Base-by-base conservation (phyloP, 2,888 invertebrate genomes). In the Busseola fusca region DNA sequence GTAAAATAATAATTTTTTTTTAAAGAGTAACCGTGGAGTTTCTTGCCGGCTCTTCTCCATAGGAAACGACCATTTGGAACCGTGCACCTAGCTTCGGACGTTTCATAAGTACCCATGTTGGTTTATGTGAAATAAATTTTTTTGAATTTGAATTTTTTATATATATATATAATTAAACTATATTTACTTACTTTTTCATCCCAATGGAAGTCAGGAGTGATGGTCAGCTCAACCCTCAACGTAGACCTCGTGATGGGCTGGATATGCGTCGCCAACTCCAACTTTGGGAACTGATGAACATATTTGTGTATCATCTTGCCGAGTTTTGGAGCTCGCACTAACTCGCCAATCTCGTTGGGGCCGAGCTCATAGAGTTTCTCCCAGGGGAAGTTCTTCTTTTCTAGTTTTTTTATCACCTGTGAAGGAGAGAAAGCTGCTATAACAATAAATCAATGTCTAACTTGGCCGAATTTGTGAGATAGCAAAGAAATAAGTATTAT, bases 201-300 rank as follows among this genome's bases (percentile, higher is more conserved):
- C 99, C 99, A 99, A 88, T 99, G 98, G 93, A 99, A 99, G 94
- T 99, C 99, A 0, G 99, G 99, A 0, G 99, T 99, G 74, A 99
- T 98, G 0, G 99, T 99, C 25, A 99, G 94, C 93, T 99, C 99
- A 0, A 99, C 99, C 69, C 99, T 96, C 30, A 99, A 94, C 0
- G 99, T 99, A 2, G 98, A 97, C 69, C 98, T 93, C 0, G 99
- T 99, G 80, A 99, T 99, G 0, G 99, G 99, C 91, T 99, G 99
- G 84, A 99, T 99, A 90, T 99, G 99, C 0, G 99, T 99, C 0
- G 99, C 98, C 14, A 99, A 95, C 91, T 99, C 99, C 75, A 99
- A 91, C 92, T 99, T 99, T 0, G 99, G 99, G 89, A 99, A 98
- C 94, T 99, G 99, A 91, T 99, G 99, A 18, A 99, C 97, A 89